Percentiles rank a stretch among this genome's conserved stretches.
phyloP scores from a whole-genome alignment of 2,113 vertebrate species.

The Collichthys lucidus region DNA sequence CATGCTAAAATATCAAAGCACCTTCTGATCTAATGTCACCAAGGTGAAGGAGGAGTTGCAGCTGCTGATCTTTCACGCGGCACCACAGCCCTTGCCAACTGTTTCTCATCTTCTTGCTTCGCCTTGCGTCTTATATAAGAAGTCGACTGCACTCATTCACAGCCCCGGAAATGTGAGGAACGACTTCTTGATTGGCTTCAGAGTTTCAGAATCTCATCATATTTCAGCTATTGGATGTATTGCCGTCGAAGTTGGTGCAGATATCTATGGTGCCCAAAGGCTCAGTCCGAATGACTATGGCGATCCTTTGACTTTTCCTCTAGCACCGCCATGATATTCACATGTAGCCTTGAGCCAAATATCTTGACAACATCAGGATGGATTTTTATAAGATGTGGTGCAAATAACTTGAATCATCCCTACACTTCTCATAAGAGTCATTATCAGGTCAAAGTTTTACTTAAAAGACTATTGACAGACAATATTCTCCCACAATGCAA shows the following conservation, averaged over 20 bases:
- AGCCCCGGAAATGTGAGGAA: slow-evolving; percentile 26
- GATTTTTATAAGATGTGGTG: neutral
- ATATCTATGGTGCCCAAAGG: neutral
- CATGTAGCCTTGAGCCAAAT: neutral
- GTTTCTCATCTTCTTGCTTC: slow-evolving; percentile 54
- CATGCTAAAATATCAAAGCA: slow-evolving; percentile 53
- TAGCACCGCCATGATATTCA: neutral
- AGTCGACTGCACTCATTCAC: slow-evolving; percentile 29
- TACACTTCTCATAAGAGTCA: too few relatives aligned
- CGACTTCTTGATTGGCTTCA: neutral
- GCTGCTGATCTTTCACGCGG: slow-evolving; percentile 52
- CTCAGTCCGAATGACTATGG: neutral
- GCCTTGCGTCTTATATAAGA: slow-evolving; percentile 48
- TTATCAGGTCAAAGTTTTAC: too few relatives aligned
- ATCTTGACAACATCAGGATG: neutral
- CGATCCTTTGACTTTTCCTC: neutral
- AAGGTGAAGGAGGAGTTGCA: slow-evolving; percentile 63
- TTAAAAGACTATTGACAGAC: neutral
- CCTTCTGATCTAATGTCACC: slow-evolving; percentile 57
- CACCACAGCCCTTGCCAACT: slow-evolving; percentile 43
- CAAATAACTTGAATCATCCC: too few relatives aligned
- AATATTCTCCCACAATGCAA: neutral
- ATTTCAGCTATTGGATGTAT: neutral
- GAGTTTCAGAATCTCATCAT: neutral
- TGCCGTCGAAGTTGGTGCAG: too few relatives aligned